Conservation (phyloP, 2,797 vertebrate genomes). For the Allobates femoralis region DNA sequence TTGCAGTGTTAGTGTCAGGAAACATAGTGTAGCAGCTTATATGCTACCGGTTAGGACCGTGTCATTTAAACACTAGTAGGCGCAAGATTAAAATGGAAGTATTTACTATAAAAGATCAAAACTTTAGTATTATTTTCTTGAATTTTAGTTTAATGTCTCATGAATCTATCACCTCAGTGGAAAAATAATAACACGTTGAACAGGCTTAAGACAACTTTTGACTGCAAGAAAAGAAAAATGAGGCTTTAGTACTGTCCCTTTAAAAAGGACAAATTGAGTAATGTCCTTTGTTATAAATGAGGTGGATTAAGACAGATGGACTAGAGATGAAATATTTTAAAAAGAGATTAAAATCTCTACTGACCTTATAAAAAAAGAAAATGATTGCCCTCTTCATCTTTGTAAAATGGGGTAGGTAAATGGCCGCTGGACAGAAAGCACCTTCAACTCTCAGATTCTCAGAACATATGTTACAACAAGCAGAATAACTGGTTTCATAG, state of each 20-base stretch:
- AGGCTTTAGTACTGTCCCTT: constrained; percentile 16
- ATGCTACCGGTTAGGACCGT: too few relatives aligned
- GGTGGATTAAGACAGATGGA: constrained; percentile 41
- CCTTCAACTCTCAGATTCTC: constrained; percentile 55
- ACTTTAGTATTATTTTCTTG: too few relatives aligned
- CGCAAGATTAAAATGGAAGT: too few relatives aligned
- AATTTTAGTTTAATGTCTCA: neutral
- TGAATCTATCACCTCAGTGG: neutral
- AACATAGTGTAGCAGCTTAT: too few relatives aligned
- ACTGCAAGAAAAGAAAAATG: constrained; percentile 11
- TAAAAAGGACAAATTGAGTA: constrained; percentile 15
- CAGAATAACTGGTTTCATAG: constrained; percentile 47
- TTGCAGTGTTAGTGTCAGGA: too few relatives aligned
- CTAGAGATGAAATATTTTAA: constrained; percentile 55
- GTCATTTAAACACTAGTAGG: too few relatives aligned
- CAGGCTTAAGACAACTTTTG: neutral
- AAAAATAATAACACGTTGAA: neutral
- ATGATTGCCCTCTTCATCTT: constrained; percentile 53
- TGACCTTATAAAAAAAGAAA: constrained; percentile 57
- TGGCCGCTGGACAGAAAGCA: constrained; percentile 56
- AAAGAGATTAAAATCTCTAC: constrained; percentile 57
- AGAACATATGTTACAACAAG: constrained; percentile 50
- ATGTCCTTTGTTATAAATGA: constrained; percentile 53
- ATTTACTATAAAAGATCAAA: too few relatives aligned
- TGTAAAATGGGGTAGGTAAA: constrained; percentile 51